Conservation (phyloP, 2,113 vertebrate genomes). For the Alethe castanea region DNA sequence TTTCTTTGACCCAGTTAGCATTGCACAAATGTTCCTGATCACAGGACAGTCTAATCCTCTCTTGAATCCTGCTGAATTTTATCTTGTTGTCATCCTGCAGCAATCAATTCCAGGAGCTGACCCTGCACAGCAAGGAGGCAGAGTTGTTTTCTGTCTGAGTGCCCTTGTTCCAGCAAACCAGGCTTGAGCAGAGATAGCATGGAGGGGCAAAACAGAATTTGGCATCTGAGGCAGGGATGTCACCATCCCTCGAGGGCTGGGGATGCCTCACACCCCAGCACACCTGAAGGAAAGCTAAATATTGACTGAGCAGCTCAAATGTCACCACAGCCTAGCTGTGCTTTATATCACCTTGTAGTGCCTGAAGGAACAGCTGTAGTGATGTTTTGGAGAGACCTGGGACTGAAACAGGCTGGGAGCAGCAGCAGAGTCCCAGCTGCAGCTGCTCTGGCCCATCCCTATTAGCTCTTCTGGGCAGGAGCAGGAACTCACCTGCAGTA, state of each 20-base stretch:
- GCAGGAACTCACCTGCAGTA: not conserved
- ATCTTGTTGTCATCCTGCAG: constrained; percentile 34
- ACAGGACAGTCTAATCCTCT: constrained; percentile 43
- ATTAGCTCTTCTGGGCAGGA: not conserved
- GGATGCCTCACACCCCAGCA: not conserved
- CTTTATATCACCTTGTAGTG: not conserved
- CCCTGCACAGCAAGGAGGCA: not conserved
- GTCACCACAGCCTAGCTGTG: rapidly evolving
- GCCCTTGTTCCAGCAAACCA: not conserved
- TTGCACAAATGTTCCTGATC: constrained; percentile 21
- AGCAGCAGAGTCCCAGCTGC: not conserved
- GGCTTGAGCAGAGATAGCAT: not conserved
- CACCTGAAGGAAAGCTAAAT: not conserved
- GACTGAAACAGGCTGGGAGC: not conserved
- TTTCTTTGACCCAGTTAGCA: constrained; percentile 61
- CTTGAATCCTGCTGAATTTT: constrained; percentile 9
- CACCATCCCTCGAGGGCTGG: not conserved
- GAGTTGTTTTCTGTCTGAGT: not conserved
- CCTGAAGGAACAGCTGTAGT: not conserved
- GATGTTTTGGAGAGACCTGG: not conserved
- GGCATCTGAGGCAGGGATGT: not conserved
- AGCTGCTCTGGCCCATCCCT: not conserved
- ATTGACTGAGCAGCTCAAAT: not conserved
- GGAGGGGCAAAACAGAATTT: rapidly evolving
- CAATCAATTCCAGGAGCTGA: constrained; percentile 5